Evolutionary conservation across 2,797 vertebrate genomes (phyloP).

Genomic region (Anableps anableps): DNA sequence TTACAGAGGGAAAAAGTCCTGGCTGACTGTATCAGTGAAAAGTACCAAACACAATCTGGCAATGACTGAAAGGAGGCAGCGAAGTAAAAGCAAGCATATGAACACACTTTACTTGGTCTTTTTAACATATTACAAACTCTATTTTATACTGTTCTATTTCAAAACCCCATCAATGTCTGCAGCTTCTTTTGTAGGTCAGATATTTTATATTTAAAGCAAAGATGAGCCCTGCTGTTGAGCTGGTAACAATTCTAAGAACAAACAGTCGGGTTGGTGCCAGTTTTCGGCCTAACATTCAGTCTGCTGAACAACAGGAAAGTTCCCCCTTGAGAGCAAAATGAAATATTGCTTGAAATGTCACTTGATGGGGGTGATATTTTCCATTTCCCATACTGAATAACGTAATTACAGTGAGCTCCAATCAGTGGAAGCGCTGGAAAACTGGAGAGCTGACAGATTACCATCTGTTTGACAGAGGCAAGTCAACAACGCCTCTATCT

Average conservation of each 20-base stretch:
- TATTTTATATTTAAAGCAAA: neutral
- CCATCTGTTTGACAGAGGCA: slow-evolving; percentile 69
- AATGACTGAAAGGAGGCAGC: neutral
- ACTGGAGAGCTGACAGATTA: slow-evolving; percentile 67
- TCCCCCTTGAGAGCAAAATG: slow-evolving; percentile 18
- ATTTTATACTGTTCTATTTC: neutral
- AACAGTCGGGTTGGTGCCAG: neutral
- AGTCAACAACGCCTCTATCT: slow-evolving; percentile 74
- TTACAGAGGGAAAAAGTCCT: neutral
- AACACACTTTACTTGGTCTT: neutral
- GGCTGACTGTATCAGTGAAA: neutral
- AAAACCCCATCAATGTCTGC: neutral
- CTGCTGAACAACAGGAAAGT: slow-evolving; percentile 9
- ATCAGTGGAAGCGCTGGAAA: slow-evolving; percentile 62
- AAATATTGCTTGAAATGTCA: slow-evolving; percentile 56
- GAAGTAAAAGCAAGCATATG: neutral
- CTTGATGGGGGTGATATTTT: slow-evolving; percentile 58
- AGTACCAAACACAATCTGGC: neutral
- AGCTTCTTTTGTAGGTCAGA: neutral
- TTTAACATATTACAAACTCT: neutral
- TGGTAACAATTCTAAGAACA: neutral
- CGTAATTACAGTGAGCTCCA: slow-evolving; percentile 66
- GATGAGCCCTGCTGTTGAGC: neutral
- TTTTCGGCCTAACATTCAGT: neutral
- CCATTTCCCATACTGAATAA: slow-evolving; percentile 62